Evolutionary conservation across 2,797 vertebrate species (phyloP).

Genomic region (Girardinus metallicus): DNA sequence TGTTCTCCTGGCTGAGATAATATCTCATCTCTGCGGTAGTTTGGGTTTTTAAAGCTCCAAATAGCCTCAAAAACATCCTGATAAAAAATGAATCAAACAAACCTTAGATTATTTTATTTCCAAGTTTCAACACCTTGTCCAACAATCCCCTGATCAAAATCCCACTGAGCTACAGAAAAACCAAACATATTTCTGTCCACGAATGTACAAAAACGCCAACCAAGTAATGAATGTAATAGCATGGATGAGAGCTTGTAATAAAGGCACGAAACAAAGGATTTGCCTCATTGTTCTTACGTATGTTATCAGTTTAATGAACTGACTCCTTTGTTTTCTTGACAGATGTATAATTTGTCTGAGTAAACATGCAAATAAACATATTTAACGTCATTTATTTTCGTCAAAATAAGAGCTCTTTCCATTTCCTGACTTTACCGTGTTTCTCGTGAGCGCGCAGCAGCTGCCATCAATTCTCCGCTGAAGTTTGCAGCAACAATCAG

Average conservation of each 20-base stretch:
- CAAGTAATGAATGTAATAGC: conserved; percentile 43
- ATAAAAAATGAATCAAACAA: conserved; percentile 11
- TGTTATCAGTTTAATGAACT: conserved; percentile 2
- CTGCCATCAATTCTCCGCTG: too few species aligned
- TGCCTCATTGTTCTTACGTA: conserved; percentile 26
- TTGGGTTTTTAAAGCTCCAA: background rate
- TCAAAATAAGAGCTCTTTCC: conserved; percentile 13
- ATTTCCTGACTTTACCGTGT: too few species aligned
- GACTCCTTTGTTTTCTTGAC: conserved; percentile 28
- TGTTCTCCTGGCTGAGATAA: conserved; percentile 10
- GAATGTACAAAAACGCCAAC: conserved; percentile 18
- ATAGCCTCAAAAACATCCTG: conserved; percentile 2
- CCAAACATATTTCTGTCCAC: conserved; percentile 6
- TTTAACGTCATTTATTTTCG: background rate
- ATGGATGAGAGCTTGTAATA: conserved; percentile 51
- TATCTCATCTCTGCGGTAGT: background rate
- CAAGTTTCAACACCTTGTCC: too few species aligned
- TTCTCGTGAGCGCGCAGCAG: too few species aligned
- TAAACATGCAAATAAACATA: conserved; percentile 55
- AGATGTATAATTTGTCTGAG: conserved; percentile 26
- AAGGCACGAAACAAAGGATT: conserved; percentile 43
- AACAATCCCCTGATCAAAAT: background rate
- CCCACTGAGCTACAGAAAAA: background rate
- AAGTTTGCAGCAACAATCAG: too few species aligned
- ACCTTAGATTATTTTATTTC: background rate